Percentiles rank a stretch among this genome's conserved stretches.
phyloP scores from a whole-genome alignment of 2,113 vertebrate genomes.

The Camelus dromedarius region DNA sequence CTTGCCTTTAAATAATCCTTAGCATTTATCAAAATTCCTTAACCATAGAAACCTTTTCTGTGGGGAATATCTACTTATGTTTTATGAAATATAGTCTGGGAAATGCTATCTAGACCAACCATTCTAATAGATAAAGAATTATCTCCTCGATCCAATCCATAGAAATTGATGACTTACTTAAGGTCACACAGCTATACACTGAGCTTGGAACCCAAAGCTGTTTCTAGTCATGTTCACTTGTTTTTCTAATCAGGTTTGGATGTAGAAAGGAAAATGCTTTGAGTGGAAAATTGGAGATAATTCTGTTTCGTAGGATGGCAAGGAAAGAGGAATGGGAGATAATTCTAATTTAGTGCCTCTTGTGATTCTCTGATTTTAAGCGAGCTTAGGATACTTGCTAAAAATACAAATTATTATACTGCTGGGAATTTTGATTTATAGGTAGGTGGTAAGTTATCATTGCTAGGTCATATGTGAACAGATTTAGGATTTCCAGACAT shows the following conservation, averaged over 20 bases:
- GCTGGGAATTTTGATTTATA: background rate
- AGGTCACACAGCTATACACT: background rate
- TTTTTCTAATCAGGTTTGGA: background rate
- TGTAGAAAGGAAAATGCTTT: background rate
- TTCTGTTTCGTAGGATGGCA: background rate
- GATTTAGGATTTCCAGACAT: background rate
- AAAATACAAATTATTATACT: background rate
- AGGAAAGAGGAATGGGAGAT: background rate
- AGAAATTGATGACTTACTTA: background rate
- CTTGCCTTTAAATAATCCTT: background rate
- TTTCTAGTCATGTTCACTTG: background rate
- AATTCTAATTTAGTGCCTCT: background rate
- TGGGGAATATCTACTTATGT: background rate
- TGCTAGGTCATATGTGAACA: background rate
- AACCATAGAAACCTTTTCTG: background rate
- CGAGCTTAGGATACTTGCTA: background rate
- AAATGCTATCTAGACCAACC: background rate
- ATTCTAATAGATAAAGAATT: background rate
- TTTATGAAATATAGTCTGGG: background rate
- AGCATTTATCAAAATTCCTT: background rate
- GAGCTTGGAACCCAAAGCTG: background rate
- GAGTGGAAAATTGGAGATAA: background rate
- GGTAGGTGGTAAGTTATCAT: background rate
- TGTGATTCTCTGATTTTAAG: background rate
- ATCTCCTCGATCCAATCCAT: background rate